phyloP scores from a whole-genome alignment of 2,113 vertebrate genomes.

The Callocephalon fimbriatum region DNA sequence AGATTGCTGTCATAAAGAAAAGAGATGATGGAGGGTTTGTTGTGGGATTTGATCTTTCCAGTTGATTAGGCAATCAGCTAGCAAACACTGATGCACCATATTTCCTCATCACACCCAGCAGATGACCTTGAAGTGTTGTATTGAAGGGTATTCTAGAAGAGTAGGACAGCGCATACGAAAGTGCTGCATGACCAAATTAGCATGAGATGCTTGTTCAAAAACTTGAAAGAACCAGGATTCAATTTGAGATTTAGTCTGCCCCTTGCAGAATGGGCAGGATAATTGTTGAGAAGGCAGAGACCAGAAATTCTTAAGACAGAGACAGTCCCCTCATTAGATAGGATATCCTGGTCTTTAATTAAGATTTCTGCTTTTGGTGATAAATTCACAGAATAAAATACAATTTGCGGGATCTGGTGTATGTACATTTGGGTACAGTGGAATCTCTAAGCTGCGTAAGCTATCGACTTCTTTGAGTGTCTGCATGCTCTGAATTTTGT shows the following conservation, averaged over 20 bases:
- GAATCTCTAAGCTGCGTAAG: neutral
- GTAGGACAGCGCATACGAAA: rapidly evolving
- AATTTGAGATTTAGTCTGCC: neutral
- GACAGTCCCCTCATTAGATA: neutral
- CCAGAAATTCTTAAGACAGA: neutral
- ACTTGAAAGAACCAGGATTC: neutral
- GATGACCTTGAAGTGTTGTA: neutral
- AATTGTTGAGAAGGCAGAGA: neutral
- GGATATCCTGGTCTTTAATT: neutral
- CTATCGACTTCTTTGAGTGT: neutral
- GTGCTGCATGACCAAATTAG: neutral
- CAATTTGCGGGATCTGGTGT: neutral
- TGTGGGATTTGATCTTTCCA: neutral
- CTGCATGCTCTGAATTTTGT: neutral
- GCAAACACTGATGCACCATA: neutral
- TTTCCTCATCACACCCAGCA: neutral
- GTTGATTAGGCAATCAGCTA: neutral
- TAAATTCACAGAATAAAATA: neutral
- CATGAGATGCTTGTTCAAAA: neutral
- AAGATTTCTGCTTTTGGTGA: neutral
- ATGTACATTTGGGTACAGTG: neutral
- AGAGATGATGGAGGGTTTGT: neutral
- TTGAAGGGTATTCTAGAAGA: neutral
- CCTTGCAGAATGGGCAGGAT: neutral
- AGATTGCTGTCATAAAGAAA: neutral